Base-by-base conservation (phyloP, 2,113 vertebrate genomes). In the Catagonus wagneri region DNA sequence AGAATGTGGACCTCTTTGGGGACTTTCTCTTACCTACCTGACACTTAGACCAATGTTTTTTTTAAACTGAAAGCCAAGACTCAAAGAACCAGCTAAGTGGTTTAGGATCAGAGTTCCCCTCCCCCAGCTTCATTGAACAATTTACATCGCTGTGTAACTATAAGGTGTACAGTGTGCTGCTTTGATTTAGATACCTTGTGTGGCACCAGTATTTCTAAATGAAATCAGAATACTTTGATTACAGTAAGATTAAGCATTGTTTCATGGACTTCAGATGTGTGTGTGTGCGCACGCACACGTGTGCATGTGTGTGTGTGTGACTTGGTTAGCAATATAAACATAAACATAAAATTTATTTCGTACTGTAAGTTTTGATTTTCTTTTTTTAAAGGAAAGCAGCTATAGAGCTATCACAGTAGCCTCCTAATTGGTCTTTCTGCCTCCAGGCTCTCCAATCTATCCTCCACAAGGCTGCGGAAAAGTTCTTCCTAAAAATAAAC, bases 371-470 rank as follows among this genome's bases (percentile, higher is more conserved):
- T 90, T 68, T 94, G 81, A 52, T 89, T 22, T 58, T 15, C 44
- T 44, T 63, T 65, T 44, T 3, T 58, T 58, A 39, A 29, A 81
- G 44, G 36, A 65, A 83, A 52, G 23, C 20, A 39, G 83, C 63
- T n/a, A 4, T 34, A 10, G 22, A 68, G 34, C 58, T 74, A 44
- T 56, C 75, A 89, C 44, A 68, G 79, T 9, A 52, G 52, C 34
- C 58, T 95, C 90, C 69, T 95, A 90, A 88, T 61, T 91, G 83
- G 71, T 80, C 83, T 93, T 85, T 93, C 75, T 68, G 29, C 58
- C 89, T 63, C 16, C 2, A 34, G 89, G 52, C 52, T 79, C 52
- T 84, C 63, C 71, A 75, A 63, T 80, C 69, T 56, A 58, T 69
- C 71, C 20, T 94, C 81, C 32, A 36, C 39, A 36, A 7, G 22